Evolutionary conservation across 1,140 invertebrate genomes (phyloP), one percentile per base, ranked within the genome.

Genomic region (Conus betulinus): DNA sequence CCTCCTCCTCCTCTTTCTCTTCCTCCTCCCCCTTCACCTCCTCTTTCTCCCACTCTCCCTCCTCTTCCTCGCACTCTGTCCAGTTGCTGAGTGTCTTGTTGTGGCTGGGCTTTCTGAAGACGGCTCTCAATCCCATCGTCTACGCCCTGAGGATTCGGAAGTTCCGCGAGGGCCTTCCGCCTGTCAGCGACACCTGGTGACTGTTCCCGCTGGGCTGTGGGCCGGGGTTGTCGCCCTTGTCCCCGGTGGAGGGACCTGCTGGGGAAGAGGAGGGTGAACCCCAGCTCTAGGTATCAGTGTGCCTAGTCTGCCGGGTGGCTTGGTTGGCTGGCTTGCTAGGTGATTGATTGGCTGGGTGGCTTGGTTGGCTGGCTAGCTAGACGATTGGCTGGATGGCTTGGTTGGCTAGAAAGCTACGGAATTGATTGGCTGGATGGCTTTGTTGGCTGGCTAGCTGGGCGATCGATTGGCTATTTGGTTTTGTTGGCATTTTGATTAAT

Each of bases 161-260:
- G 53, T 86, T 86, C 67, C 85, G 85, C 57, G 85, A 86, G 25
- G n/a, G 85, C 85, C 85, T 86, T 71, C 67, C 63, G 85, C 63
- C 63, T 86, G 4, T 8, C 15, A 11, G 8, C 15, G 57, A 60
- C 15, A 4, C 57, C 57, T 60, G 67, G 20, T 71, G 20, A 71
- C 23, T 20, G 20, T 71, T 20, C 11, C 67, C 1, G 67, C 23
- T 11, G 20, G 6, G 20, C 11, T 71, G 67, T 7, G 6, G 67
- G 23, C 1, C 11, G 67, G 6, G 11, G 3, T 71, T 11, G 67
- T 71, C 67, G 67, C 6, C 20, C 6, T 11, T 71, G 67, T 15
- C 27, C 79, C 10, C 51, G n/a, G 27, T 81, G 79, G 7, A 23
- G 27, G 52, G 79, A 39, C 6, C 8, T 81, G 0, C 5, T 81